Conservation (phyloP, 1,140 invertebrate species). For the Aphelinus atriplicis region DNA sequence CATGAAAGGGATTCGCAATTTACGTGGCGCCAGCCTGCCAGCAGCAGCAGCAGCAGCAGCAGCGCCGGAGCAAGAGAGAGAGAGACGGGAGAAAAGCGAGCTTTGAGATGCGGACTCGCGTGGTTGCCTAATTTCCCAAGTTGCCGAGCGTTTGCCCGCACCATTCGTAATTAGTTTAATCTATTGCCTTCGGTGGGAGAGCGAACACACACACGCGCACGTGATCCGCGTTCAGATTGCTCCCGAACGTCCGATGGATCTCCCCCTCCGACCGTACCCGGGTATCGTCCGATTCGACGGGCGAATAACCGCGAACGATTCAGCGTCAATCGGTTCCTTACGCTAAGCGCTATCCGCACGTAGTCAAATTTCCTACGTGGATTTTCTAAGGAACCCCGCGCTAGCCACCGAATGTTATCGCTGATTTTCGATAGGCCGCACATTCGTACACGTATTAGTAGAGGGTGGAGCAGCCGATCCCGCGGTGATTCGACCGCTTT, state of each 20-base stretch:
- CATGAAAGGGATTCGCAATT: conserved; percentile 41
- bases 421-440: conserved; percentile 22
- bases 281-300: too few species aligned
- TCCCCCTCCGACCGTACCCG: too few species aligned
- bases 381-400: too few species aligned
- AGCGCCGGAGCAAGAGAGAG: not conserved
- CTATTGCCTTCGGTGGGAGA: not conserved
- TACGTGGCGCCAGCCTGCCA: conserved; percentile 32
- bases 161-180: conserved; percentile 15
- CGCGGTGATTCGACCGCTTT: conserved; percentile 40
- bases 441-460: not conserved
- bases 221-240: not conserved
- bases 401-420: conserved; percentile 10
- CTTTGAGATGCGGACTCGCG: not conserved
- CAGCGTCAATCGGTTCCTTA: too few species aligned
- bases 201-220: not conserved
- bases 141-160: conserved; percentile 1
- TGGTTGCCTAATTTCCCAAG: not conserved
- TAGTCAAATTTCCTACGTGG: not conserved
- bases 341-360: not conserved
- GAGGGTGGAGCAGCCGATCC: conserved; percentile 23
- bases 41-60: not conserved
- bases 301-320: too few species aligned
- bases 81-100: not conserved
- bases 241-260: not conserved